Evolutionary conservation across 2,113 vertebrate species (phyloP).

Genomic region (Dissostichus mawsoni): DNA sequence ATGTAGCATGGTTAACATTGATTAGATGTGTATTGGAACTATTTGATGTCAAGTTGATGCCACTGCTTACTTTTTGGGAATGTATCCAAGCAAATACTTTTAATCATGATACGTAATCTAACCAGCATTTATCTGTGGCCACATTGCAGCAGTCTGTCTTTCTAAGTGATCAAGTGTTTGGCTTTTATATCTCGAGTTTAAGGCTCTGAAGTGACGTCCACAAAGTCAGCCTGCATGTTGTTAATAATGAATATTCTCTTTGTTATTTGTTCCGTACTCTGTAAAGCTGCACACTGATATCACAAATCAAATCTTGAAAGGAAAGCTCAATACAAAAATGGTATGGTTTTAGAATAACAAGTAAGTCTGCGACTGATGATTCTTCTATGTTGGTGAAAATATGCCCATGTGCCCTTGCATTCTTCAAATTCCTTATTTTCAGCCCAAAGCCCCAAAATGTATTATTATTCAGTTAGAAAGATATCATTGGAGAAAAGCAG

Average conservation of each 20-base stretch:
- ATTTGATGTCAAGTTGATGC: neutral
- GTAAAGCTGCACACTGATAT: neutral
- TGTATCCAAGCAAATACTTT: conserved; percentile 4
- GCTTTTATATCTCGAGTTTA: neutral
- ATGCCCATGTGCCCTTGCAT: neutral
- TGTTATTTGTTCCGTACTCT: neutral
- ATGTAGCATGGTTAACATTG: conserved; percentile 6
- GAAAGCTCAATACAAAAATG: neutral
- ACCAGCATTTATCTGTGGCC: neutral
- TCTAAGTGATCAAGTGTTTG: neutral
- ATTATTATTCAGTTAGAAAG: neutral
- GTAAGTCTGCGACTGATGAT: neutral
- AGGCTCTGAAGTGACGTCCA: neutral
- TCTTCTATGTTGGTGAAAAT: neutral
- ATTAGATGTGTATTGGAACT: conserved; percentile 7
- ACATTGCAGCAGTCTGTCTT: neutral
- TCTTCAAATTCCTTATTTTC: neutral
- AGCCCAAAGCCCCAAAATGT: no score
- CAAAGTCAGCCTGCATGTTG: neutral
- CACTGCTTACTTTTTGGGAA: neutral
- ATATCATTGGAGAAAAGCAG: neutral
- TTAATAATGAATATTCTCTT: neutral
- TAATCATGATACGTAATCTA: no score
- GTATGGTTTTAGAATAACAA: neutral
- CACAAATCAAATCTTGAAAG: conserved; percentile 1